Conservation (phyloP, 2,113 vertebrate species). For the Seriola rivoliana region DNA sequence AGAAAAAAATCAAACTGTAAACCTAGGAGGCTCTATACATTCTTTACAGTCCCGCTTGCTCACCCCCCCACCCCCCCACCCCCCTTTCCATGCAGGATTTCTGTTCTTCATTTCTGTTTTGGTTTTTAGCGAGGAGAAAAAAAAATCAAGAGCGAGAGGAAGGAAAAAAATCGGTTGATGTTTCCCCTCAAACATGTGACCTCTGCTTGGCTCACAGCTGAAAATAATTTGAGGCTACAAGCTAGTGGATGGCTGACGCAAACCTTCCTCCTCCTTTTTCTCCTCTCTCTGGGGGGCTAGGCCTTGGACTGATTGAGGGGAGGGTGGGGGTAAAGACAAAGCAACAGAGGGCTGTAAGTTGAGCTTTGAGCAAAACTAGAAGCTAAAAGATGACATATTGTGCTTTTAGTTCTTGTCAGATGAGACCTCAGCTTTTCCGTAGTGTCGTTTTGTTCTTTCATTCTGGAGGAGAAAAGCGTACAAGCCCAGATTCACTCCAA, state of each 20-base stretch:
- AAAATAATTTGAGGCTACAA: slow-evolving; percentile 84
- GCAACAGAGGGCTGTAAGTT: slow-evolving; percentile 31
- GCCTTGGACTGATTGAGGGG: slow-evolving; percentile 28
- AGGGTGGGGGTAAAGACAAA: slow-evolving; percentile 47
- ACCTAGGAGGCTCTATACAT: slow-evolving; percentile 60
- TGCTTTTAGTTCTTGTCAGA: slow-evolving; percentile 29
- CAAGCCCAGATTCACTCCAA: slow-evolving; percentile 22
- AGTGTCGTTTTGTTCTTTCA: slow-evolving; percentile 34
- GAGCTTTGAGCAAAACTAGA: slow-evolving; percentile 24
- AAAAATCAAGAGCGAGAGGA: slow-evolving; percentile 52
- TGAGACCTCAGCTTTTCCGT: neutral
- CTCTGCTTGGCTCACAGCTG: slow-evolving; percentile 81
- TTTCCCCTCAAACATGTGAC: slow-evolving; percentile 83
- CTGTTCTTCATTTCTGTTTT: slow-evolving; percentile 63
- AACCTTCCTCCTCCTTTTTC: slow-evolving; percentile 57
- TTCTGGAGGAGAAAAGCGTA: slow-evolving; percentile 14
- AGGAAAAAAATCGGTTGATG: slow-evolving; percentile 62
- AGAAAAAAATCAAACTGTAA: slow-evolving; percentile 54
- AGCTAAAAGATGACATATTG: slow-evolving; percentile 29
- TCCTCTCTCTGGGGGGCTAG: slow-evolving; percentile 39
- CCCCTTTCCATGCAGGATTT: slow-evolving; percentile 40
- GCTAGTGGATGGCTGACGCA: slow-evolving; percentile 66
- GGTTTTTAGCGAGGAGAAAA: slow-evolving; percentile 60
- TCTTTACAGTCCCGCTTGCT: slow-evolving; percentile 32
- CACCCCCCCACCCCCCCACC: neutral